These are phyloP conservation scores for Mustela erminea DNA, from an alignment of 2,797 vertebrate genomes.

Conservation along the genomic window DNA sequence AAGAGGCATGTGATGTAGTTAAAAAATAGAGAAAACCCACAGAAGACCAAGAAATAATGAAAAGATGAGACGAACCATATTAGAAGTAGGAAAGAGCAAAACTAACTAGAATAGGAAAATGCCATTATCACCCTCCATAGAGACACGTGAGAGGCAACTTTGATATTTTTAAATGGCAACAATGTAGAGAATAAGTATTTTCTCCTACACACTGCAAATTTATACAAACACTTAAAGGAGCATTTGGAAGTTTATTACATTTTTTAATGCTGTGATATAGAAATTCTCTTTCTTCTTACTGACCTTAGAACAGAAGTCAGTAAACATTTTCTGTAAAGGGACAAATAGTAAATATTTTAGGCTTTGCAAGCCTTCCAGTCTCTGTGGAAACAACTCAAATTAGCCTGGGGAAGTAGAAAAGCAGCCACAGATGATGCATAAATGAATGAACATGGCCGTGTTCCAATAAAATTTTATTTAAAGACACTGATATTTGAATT, in stretches of 20 bases:
- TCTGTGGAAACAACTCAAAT: not conserved
- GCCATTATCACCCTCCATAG: not conserved
- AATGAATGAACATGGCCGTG: not conserved
- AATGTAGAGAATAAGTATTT: not conserved
- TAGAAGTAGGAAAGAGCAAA: not conserved
- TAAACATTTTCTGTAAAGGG: slow-evolving; percentile 1
- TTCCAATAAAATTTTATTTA: not conserved
- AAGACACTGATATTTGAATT: not conserved
- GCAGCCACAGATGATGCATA: not conserved
- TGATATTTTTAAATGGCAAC: not conserved
- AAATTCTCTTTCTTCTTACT: slow-evolving; percentile 7
- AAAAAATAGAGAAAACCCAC: not conserved
- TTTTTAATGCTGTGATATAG: not conserved
- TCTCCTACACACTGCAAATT: not conserved
- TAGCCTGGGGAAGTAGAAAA: not conserved
- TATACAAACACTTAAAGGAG: not conserved
- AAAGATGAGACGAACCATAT: not conserved
- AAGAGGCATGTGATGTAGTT: not conserved
- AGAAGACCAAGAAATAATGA: not conserved
- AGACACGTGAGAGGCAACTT: not conserved
- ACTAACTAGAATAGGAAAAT: not conserved
- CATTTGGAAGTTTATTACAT: not conserved
- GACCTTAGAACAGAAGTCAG: not conserved
- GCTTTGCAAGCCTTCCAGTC: not conserved
- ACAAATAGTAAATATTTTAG: not conserved